Conservation (phyloP, 2,797 vertebrate genomes). For the Gallinago stenura region DNA sequence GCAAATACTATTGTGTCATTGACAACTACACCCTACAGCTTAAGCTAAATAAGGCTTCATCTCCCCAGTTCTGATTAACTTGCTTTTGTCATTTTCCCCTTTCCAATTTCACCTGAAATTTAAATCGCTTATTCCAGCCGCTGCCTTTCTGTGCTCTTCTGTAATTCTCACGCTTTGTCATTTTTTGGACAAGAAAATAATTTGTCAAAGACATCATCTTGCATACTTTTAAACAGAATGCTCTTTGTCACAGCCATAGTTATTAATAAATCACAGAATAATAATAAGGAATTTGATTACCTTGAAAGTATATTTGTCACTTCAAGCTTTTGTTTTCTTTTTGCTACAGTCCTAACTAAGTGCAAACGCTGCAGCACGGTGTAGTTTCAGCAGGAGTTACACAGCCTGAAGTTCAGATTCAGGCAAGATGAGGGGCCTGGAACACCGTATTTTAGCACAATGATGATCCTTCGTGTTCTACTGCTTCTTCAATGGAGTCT, state of each 20-base stretch:
- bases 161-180: slow-evolving; percentile 61
- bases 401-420: not conserved
- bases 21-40: slow-evolving; percentile 67
- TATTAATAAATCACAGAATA: slow-evolving; percentile 67
- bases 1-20: slow-evolving; percentile 71
- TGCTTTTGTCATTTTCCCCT: slow-evolving; percentile 44
- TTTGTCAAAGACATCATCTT: slow-evolving; percentile 59
- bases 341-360: not conserved
- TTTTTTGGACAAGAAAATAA: slow-evolving; percentile 53
- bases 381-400: not conserved
- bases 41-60: slow-evolving; percentile 54
- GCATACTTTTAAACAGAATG: slow-evolving; percentile 60
- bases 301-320: slow-evolving; percentile 30
- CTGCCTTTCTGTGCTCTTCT: slow-evolving; percentile 7
- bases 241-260: slow-evolving; percentile 54
- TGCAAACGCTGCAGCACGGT: not conserved
- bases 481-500: not conserved
- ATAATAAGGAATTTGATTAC: slow-evolving; percentile 59
- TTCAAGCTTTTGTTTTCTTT: slow-evolving; percentile 21
- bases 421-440: not conserved
- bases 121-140: slow-evolving; percentile 49
- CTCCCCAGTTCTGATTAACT: slow-evolving; percentile 44
- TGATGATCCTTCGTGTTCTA: not conserved
- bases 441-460: not conserved
- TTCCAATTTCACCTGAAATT: slow-evolving; percentile 57